These are phyloP conservation scores for Gila robusta DNA, from an alignment of 2,797 vertebrate species.

Conservation along the genomic window DNA sequence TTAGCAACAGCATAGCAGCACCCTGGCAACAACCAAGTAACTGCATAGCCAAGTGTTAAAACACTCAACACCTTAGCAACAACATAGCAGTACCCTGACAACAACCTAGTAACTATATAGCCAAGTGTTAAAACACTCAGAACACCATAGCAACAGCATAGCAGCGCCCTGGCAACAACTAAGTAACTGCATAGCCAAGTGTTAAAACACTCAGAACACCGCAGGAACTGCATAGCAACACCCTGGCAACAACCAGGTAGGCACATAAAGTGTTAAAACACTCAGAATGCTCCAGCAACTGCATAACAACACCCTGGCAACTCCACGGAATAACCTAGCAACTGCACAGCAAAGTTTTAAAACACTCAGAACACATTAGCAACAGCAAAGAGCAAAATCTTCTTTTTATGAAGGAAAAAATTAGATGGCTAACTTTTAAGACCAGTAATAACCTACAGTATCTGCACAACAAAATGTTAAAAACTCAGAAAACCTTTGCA, in stretches of 20 bases:
- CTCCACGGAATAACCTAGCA: neutral
- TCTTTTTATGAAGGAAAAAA: no score
- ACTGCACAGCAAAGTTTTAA: neutral
- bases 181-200: rapidly evolving
- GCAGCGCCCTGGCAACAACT: neutral
- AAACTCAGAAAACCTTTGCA: neutral
- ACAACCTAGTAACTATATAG: neutral
- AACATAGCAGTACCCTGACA: neutral
- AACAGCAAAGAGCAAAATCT: neutral
- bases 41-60: neutral
- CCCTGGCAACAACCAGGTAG: no score
- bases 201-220: neutral
- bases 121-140: neutral
- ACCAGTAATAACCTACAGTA: neutral
- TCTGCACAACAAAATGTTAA: neutral
- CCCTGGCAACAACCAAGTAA: neutral
- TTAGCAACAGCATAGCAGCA: neutral
- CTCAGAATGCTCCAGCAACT: no score
- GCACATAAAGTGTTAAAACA: no score
- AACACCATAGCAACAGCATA: neutral
- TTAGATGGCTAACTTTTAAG: no score
- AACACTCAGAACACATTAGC: neutral
- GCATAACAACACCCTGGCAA: neutral
- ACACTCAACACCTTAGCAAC: neutral
- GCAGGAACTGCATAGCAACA: no score